phyloP scores from a whole-genome alignment of 1,140 invertebrate genomes.

The Hyposmocoma kahamanoa region DNA sequence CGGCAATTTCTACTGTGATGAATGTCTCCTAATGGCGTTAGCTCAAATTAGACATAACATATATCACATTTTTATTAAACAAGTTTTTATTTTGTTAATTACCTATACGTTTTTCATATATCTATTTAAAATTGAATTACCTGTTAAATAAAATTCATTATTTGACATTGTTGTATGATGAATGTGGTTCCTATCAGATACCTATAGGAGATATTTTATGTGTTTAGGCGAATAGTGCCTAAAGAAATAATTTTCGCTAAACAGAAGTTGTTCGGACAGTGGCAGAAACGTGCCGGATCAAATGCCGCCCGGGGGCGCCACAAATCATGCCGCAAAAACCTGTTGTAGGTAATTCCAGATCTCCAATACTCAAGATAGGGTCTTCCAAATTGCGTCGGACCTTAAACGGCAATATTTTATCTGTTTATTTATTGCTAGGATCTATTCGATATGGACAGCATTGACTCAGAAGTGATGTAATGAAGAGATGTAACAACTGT shows the following conservation, averaged over 20 bases:
- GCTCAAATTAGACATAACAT: slow-evolving; percentile 28
- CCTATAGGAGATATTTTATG: too few relatives aligned
- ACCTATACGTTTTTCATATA: too few relatives aligned
- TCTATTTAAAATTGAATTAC: neutral
- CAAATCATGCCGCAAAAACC: slow-evolving; percentile 68
- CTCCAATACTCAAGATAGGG: slow-evolving; percentile 52
- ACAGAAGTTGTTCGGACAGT: slow-evolving; percentile 53
- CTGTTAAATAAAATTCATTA: too few relatives aligned
- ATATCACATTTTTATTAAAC: too few relatives aligned
- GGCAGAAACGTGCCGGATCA: slow-evolving; percentile 51
- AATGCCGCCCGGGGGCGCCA: slow-evolving; percentile 54
- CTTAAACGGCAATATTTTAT: slow-evolving; percentile 66
- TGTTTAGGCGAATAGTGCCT: neutral
- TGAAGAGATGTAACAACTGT: too few relatives aligned
- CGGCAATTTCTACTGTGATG: slow-evolving; percentile 10
- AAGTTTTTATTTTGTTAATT: too few relatives aligned
- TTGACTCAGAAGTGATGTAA: too few relatives aligned
- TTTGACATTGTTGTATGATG: too few relatives aligned
- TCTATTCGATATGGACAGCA: slow-evolving; percentile 10
- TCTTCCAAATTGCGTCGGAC: slow-evolving; percentile 63
- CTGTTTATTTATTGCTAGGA: slow-evolving; percentile 56
- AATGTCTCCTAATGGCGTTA: slow-evolving; percentile 24
- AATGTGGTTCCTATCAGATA: too few relatives aligned
- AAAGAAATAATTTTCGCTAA: slow-evolving; percentile 49
- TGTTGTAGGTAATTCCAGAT: slow-evolving; percentile 68